phyloP scores from a whole-genome alignment of 2,888 invertebrate species.

The Onchidella celtica region DNA sequence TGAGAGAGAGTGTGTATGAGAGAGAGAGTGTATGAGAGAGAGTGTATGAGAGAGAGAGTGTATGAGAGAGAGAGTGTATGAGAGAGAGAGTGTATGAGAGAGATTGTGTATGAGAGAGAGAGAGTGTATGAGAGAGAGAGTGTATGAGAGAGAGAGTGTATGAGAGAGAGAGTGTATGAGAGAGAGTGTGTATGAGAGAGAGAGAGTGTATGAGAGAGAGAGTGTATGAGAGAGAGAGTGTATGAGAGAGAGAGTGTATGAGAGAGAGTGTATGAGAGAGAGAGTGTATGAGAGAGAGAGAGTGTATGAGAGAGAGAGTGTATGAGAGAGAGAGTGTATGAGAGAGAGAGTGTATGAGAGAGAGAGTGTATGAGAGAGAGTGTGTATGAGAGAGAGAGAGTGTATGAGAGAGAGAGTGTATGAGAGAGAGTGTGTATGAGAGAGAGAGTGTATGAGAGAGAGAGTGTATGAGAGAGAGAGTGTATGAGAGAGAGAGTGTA shows the following conservation, averaged over 20 bases:
- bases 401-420: not conserved
- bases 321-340: not conserved
- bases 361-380: not conserved
- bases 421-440: not conserved
- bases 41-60: not conserved
- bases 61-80: not conserved
- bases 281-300: not conserved
- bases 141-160: not conserved
- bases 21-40: not conserved
- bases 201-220: not conserved
- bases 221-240: not conserved
- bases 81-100: constrained; percentile 3
- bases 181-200: not conserved
- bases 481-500: not conserved
- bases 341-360: not conserved
- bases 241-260: not conserved
- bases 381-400: not conserved
- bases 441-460: constrained; percentile 4
- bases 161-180: not conserved
- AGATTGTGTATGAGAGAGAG: not conserved
- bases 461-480: not conserved
- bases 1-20: not conserved
- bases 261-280: too few species aligned
- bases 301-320: not conserved
- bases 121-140: not conserved